Evolutionary conservation across 2,113 vertebrate species (phyloP).

Genomic region (Seriola aureovittata): DNA sequence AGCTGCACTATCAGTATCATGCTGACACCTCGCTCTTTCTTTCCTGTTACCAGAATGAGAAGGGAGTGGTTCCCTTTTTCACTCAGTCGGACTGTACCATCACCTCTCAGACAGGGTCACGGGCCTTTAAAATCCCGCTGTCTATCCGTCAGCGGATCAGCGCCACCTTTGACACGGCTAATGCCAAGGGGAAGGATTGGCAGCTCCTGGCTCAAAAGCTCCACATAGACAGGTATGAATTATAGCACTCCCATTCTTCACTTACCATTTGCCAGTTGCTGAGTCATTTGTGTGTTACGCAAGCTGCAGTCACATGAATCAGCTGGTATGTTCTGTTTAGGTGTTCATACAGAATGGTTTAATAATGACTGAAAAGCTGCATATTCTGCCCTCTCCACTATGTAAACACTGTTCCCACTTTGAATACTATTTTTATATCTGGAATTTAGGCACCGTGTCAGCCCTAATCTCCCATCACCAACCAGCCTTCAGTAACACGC

Average conservation of each 20-base stretch:
- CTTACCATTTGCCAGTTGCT: conserved; percentile 15
- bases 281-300: conserved; percentile 32
- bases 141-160: conserved; percentile 97
- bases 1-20: conserved; percentile 18
- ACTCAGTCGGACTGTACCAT: conserved; percentile 91
- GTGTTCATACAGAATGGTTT: neutral
- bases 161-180: conserved; percentile 94
- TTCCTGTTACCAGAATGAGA: conserved; percentile 85
- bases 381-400: neutral
- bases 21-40: conserved; percentile 21
- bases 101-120: conserved; percentile 92
- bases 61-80: conserved; percentile 91
- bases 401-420: conserved; percentile 35
- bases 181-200: conserved; percentile 98
- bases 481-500: conserved; percentile 58
- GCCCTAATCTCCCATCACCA: conserved; percentile 66
- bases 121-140: conserved; percentile 97
- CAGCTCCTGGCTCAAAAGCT: conserved; percentile 97
- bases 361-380: conserved; percentile 33
- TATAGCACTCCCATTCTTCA: neutral
- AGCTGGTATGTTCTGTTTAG: conserved; percentile 23
- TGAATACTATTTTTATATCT: conserved; percentile 69
- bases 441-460: conserved; percentile 45
- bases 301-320: neutral
- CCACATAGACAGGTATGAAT: conserved; percentile 92